Base-by-base conservation (phyloP, 2,888 invertebrate genomes). In the Oxystoma pomonae region DNA sequence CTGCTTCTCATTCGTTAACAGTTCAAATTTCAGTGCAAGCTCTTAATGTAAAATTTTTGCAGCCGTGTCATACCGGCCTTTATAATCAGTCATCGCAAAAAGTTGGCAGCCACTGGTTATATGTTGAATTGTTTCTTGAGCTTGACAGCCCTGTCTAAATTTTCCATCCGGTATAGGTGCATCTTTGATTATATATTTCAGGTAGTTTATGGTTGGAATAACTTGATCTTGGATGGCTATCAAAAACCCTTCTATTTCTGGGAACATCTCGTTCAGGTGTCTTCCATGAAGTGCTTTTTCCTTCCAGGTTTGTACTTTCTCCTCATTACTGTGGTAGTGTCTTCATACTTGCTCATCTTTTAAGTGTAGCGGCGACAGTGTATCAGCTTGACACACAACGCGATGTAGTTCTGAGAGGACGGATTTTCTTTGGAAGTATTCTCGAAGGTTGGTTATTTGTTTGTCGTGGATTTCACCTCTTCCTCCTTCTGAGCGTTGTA, bases 171-270 rank as follows among this genome's bases (percentile, higher is more conserved):
- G 5, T 3, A 17, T 19, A 7, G 57, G 7, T 7, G 5, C 7
- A 21, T 57, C 57, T 57, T 22, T 22, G n/a, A 21, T 19, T 3
- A 57, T 57, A n/a, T 20, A 57, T 17, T 57, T 57, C 5, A 3
- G 20, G 20, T 57, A 57, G 57, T 57, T 57, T n/a, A 7, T n/a
- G 18, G 57, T 57, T 17, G 57, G 57, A 5, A 55, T 52, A 7
- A 65, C 63, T 52, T 65, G 64, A 53, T 65, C 65, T 21, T 65
- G 63, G 1, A 65, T 65, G 5, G 64, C 64, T 16, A 60, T 12
- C 1, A 60, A 16, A 52, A 65, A 65, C 19, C 65, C 65, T 52
- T 65, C 67, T 16, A 60, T 67, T 60, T 67, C 67, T 9, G 55
- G 60, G 19, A 62, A 67, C 50, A 66, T 20, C 17, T 65, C 60